Evolutionary conservation across 2,113 vertebrate genomes (phyloP).

Genomic region (Noturus placidus): DNA sequence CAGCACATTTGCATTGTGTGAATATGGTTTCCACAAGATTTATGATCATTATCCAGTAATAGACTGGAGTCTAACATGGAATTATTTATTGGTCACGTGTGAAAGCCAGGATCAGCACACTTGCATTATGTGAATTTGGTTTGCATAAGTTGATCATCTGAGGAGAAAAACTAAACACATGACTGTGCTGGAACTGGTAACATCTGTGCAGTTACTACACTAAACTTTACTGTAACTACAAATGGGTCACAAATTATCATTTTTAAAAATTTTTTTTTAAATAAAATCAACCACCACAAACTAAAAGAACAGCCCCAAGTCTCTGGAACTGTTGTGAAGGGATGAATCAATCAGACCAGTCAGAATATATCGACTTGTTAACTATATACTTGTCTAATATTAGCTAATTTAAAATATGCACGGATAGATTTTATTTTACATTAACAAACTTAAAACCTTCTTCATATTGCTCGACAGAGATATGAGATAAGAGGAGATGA

Average conservation of each 20-base stretch:
- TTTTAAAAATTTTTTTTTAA: neutral
- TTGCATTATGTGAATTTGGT: neutral
- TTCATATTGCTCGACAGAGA: no score
- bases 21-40: neutral
- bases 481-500: neutral
- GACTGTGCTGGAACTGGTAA: neutral
- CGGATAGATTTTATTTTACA: no score
- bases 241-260: neutral
- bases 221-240: neutral
- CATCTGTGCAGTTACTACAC: neutral
- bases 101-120: neutral
- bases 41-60: neutral
- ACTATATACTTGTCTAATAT: no score
- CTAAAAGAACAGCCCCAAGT: neutral
- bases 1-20: neutral
- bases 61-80: neutral
- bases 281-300: neutral
- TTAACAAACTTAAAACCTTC: neutral
- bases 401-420: neutral
- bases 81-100: neutral
- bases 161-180: no score
- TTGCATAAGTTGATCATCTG: neutral
- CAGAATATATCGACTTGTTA: no score
- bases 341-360: no score
- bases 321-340: neutral